Evolutionary conservation across 64 coral and sea anemone genomes (phyloP), one percentile per base, ranked within the genome.

Genomic region (Acropora tenuis): DNA sequence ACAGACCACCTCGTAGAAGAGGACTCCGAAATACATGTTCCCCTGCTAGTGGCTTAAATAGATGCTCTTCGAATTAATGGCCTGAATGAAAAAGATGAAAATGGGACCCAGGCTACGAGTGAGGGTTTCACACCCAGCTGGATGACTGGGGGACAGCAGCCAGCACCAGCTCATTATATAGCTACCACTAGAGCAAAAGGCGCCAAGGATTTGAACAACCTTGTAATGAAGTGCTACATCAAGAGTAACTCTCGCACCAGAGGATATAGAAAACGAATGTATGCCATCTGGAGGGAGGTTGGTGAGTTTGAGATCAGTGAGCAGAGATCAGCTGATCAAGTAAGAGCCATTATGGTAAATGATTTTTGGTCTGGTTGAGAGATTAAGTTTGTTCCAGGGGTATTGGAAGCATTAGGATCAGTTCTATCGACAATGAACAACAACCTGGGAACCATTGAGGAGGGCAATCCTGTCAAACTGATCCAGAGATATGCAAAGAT

Each of bases 161-260:
- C 52, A 55, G 52, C 52, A 55, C 52, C 52, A 55, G 52, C 1
- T 55, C 52, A 10, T 55, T 55, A 55, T 55, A 5, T 10, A 7
- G 52, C 52, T 55, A 55, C 67, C 47, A 69, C 16, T 73, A 81
- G 63, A 44, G 74, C 17, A 83, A 91, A 74, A 46, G 83, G 78
- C 65, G 73, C 78, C 18, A 80, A 91, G 52, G 79, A 82, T 3
- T 43, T 83, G 57, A 83, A 84, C 71, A 80, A 61, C 66, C 42
- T 49, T 83, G 80, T 82, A 40, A 83, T 74, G 78, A 74, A 74
- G 18, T 91, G 89, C 61, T 91, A 83, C 48, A 69, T 69, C 48
- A 20, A 71, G 59, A 90, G 88, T 72, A 48, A 45, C 6, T 61
- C 78, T 43, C 4, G 46, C 59, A 90, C 6, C 0, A 55, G 52